Evolutionary conservation across 2,113 vertebrate species (phyloP).

Genomic region (Megaleporinus macrocephalus): DNA sequence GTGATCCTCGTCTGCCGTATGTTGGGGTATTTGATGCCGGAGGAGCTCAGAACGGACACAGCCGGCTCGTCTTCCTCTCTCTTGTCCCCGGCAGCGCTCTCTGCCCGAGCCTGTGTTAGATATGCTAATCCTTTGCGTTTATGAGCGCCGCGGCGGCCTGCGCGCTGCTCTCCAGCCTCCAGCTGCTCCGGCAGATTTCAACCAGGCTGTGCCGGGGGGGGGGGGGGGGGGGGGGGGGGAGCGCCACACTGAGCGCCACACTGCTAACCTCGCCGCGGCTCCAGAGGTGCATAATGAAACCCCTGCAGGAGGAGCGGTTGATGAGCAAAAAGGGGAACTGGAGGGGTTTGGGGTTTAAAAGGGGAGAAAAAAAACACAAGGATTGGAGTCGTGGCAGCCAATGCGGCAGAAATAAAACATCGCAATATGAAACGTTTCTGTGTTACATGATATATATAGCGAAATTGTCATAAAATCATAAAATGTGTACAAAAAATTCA

Average conservation of each 20-base stretch:
- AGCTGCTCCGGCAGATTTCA: not conserved
- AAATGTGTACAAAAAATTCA: no score
- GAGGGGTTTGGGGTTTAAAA: constrained; percentile 55
- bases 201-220: no score
- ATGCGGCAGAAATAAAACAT: no score
- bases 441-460: no score
- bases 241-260: constrained; percentile 63
- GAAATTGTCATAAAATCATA: no score
- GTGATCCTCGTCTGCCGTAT: constrained; percentile 63
- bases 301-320: constrained; percentile 76
- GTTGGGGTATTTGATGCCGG: constrained; percentile 60
- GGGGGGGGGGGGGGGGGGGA: no score
- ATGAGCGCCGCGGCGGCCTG: not conserved
- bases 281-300: constrained; percentile 81
- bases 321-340: constrained; percentile 57
- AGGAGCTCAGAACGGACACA: constrained; percentile 66
- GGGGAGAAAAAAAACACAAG: constrained; percentile 60
- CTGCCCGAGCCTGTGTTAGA: constrained; percentile 65
- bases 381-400: not conserved
- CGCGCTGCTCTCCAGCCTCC: not conserved
- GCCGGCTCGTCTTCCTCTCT: constrained; percentile 48
- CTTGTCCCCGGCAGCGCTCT: constrained; percentile 59
- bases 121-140: constrained; percentile 69
- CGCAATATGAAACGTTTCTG: no score
- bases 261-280: constrained; percentile 71